Evolutionary conservation across 2,888 invertebrate species (phyloP).

Genomic region (Bruchidius siliquastri): DNA sequence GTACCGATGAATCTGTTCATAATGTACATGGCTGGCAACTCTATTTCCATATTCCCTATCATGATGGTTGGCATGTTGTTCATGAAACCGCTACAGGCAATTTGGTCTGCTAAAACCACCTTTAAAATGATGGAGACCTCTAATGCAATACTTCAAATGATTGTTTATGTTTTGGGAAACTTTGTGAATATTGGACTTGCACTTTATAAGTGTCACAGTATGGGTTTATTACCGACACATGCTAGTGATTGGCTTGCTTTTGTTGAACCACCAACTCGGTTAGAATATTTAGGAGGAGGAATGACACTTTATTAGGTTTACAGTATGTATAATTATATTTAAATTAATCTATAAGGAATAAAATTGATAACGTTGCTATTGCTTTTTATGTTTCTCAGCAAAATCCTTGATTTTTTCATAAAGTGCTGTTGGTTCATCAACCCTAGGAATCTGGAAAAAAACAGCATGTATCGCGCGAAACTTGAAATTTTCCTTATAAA

Average conservation of each 20-base stretch:
- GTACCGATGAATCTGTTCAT: slow-evolving; percentile 99
- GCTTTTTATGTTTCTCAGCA: slow-evolving; percentile 62
- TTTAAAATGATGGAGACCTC: slow-evolving; percentile 94
- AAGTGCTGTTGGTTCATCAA: slow-evolving; percentile 75
- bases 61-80: slow-evolving; percentile 99
- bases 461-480: slow-evolving; percentile 2
- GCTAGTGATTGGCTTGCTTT: slow-evolving; percentile 98
- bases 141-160: slow-evolving; percentile 84
- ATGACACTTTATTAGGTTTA: slow-evolving; percentile 55
- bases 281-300: slow-evolving; percentile 85
- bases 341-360: slow-evolving; percentile 18
- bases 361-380: slow-evolving; percentile 35
- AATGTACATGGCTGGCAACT: slow-evolving; percentile 99
- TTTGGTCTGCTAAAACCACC: slow-evolving; percentile 83
- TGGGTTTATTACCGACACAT: slow-evolving; percentile 95
- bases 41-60: slow-evolving; percentile 98
- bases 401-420: slow-evolving; percentile 66
- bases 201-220: slow-evolving; percentile 95
- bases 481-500: slow-evolving; percentile 10
- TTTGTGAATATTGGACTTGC: slow-evolving; percentile 86
- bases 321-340: slow-evolving; percentile 20
- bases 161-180: slow-evolving; percentile 91
- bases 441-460: slow-evolving; percentile 62
- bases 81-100: slow-evolving; percentile 90
- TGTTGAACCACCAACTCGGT: slow-evolving; percentile 81